phyloP scores from a whole-genome alignment of 2,797 vertebrate genomes.

The Anisognathus igniventris region DNA sequence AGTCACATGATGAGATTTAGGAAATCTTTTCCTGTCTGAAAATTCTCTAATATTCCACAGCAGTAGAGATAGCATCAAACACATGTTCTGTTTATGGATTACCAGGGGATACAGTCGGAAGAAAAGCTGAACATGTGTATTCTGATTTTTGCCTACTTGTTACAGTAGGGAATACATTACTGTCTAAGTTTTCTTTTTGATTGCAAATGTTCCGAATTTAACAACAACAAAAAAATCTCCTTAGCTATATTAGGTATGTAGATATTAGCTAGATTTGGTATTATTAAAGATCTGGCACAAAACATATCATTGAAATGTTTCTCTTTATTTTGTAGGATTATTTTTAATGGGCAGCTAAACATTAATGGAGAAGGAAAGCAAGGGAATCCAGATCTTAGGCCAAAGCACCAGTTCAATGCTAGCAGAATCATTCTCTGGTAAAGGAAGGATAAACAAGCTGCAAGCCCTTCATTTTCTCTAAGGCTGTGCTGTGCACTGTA shows the following conservation, averaged over 20 bases:
- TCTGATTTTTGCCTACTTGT: slow-evolving; percentile 44
- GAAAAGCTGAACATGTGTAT: slow-evolving; percentile 55
- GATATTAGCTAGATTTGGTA: slow-evolving; percentile 46
- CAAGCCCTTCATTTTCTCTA: not conserved
- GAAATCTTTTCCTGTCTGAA: slow-evolving; percentile 41
- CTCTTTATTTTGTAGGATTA: not conserved
- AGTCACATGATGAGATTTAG: slow-evolving; percentile 25
- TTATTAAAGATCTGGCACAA: slow-evolving; percentile 32
- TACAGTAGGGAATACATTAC: slow-evolving; percentile 53
- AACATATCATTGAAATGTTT: not conserved
- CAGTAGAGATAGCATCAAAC: slow-evolving; percentile 57
- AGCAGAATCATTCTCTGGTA: not conserved
- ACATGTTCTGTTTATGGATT: slow-evolving; percentile 53
- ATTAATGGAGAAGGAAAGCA: not conserved
- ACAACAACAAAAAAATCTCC: not conserved
- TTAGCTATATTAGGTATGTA: slow-evolving; percentile 23
- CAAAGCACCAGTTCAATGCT: not conserved
- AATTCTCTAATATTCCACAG: slow-evolving; percentile 32
- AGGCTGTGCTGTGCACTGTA: not conserved
- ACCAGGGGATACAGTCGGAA: slow-evolving; percentile 41
- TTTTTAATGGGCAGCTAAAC: not conserved
- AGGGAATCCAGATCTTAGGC: not conserved
- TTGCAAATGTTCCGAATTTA: slow-evolving; percentile 45
- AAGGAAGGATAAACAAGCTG: not conserved
- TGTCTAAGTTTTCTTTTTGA: slow-evolving; percentile 54